Conservation (phyloP, 2,113 vertebrate genomes). For the Pterophyllum scalare region DNA sequence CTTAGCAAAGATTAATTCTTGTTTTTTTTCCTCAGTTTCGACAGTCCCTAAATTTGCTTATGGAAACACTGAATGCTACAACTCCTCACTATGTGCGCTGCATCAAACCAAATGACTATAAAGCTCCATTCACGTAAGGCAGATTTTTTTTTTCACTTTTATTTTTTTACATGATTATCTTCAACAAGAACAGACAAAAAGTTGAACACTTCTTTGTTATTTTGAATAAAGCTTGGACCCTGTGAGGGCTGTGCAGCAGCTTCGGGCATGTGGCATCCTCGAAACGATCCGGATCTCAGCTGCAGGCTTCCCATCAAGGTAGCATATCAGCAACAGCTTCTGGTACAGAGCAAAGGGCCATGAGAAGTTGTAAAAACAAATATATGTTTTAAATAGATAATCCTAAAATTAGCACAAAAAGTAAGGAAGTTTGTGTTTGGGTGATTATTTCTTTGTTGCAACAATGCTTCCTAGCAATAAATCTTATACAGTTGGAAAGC, state of each 20-base stretch:
- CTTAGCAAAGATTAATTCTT: not conserved
- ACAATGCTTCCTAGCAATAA: no score
- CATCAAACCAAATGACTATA: conserved; percentile 96
- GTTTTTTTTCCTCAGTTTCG: conserved; percentile 85
- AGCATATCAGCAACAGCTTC: conserved; percentile 13
- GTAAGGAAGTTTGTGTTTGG: no score
- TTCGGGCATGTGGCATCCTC: conserved; percentile 94
- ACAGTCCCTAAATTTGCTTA: conserved; percentile 93
- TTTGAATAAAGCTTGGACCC: conserved; percentile 88
- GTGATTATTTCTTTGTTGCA: no score
- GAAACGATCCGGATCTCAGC: conserved; percentile 98
- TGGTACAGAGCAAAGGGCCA: not conserved
- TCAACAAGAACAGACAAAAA: not conserved
- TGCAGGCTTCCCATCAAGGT: conserved; percentile 96
- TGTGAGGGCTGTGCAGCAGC: conserved; percentile 92
- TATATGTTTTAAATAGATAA: not conserved
- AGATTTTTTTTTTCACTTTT: not conserved
- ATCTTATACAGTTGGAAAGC: no score
- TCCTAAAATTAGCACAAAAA: not conserved
- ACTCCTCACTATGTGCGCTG: conserved; percentile 97
- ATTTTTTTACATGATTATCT: not conserved
- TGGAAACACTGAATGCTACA: conserved; percentile 95
- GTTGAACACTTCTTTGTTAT: not conserved
- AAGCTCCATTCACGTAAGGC: conserved; percentile 92
- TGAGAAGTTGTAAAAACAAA: not conserved